Base-by-base conservation (phyloP, 2,888 invertebrate genomes). In the Trisateles emortualis region DNA sequence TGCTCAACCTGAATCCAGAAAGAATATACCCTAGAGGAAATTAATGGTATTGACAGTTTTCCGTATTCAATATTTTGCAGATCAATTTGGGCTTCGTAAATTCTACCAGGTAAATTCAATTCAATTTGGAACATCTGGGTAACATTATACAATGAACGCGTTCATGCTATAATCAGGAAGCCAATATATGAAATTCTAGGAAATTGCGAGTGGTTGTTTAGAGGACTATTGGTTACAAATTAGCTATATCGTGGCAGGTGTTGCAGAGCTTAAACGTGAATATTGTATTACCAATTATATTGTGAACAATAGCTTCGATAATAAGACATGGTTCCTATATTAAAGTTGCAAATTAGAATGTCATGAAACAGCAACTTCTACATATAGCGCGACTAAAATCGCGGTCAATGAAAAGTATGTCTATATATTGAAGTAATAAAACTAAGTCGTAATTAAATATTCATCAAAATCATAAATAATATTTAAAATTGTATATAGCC, bases 401-500 rank as follows among this genome's bases (percentile, higher is more conserved):
- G n/a, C n/a, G n/a, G n/a, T n/a, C n/a, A n/a, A n/a, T n/a, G n/a
- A n/a, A n/a, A n/a, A n/a, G n/a, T n/a, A n/a, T n/a, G n/a, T n/a
- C n/a, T n/a, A n/a, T n/a, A n/a, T n/a, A n/a, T n/a, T n/a, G n/a
- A n/a, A n/a, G n/a, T n/a, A n/a, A n/a, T n/a, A n/a, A n/a, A n/a
- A n/a, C n/a, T n/a, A n/a, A n/a, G n/a, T n/a, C n/a, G n/a, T n/a
- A n/a, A n/a, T n/a, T n/a, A n/a, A n/a, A n/a, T n/a, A n/a, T n/a
- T n/a, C n/a, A n/a, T n/a, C n/a, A n/a, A n/a, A n/a, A n/a, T n/a
- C n/a, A n/a, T n/a, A n/a, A n/a, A n/a, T n/a, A n/a, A n/a, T 57
- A 51, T 53, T 77, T 65, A 78, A 76, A 76, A 69, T 78, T 80
- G 70, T 71, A 78, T 67, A 52, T 47, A 43, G 65, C 59, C 59